Base-by-base conservation (phyloP, 2,888 invertebrate genomes). In the Acrobasis suavella region DNA sequence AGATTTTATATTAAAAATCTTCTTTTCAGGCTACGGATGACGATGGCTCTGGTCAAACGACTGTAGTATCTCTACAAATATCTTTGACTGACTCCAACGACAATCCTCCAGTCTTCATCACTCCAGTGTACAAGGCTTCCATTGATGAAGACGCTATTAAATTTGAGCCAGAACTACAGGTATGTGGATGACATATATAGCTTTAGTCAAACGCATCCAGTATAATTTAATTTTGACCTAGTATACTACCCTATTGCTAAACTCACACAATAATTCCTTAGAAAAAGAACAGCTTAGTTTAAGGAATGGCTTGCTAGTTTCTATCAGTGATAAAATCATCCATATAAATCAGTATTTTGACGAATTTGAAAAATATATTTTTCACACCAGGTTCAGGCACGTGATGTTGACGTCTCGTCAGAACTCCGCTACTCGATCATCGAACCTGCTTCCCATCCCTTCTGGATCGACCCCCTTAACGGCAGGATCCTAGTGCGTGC, bases 71-170 rank as follows among this genome's bases (percentile, higher is more conserved):
- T 0, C 89, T 98, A 2, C 95, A 96, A 71, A 95, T 98, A 62
- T 94, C 95, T 0, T 92, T 98, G 0, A 94, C 93, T 0, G 98
- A 98, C 81, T 96, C 96, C 64, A 98, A 98, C 82, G 98, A 98
- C 86, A 98, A 97, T 79, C 94, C 97, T 0, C 98, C 98, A 0
- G 93, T 94, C 15, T 98, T 98, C 86, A 92, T 94, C 50, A 96
- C 96, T 64, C 93, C 95, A 0, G 92, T 95, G 52, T 98, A 98
- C 87, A 94, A 95, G 37, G 96, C 96, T 0, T 95, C 96, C 9
- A 95, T 98, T 12, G 97, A 97, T 75, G 98, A 98, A 82, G 97
- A 97, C 1, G 95, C 97, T 0, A 93, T 94, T 2, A 95, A 95
- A 69, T 98, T 98, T 72, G 96, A 97, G 73, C 97, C 98, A 0